Evolutionary conservation across 2,797 vertebrate species (phyloP).

Genomic region (Astyanax mexicanus): DNA sequence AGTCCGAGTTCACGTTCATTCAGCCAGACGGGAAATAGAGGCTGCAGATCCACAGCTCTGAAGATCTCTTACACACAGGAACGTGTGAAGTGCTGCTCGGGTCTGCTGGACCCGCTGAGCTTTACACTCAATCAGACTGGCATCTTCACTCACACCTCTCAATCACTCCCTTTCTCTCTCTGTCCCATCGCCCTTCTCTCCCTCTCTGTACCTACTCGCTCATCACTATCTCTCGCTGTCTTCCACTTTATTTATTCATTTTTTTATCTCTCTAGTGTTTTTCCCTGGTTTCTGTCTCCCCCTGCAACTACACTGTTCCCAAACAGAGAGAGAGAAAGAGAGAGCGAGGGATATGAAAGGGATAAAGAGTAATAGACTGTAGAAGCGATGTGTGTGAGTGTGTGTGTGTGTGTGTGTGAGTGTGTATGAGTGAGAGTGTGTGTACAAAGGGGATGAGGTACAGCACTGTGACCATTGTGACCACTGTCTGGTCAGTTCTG

Average conservation of each 20-base stretch:
- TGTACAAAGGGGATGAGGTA: not conserved
- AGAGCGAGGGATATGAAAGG: not conserved
- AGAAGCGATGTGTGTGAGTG: conserved; percentile 6
- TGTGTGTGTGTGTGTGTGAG: conserved; percentile 2
- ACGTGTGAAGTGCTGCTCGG: not conserved
- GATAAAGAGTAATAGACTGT: not conserved
- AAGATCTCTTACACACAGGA: not conserved
- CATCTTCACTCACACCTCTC: too few species aligned
- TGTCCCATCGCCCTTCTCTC: not conserved
- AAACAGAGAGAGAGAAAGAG: conserved; percentile 23
- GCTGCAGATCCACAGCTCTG: not conserved
- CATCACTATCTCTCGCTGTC: not conserved
- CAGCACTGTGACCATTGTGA: not conserved
- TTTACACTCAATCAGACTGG: not conserved
- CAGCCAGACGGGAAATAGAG: not conserved
- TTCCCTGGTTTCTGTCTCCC: not conserved
- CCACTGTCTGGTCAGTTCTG: not conserved
- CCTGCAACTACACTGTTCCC: not conserved
- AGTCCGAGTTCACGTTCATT: not conserved
- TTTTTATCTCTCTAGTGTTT: not conserved
- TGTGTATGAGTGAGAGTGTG: not conserved
- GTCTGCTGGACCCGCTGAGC: not conserved
- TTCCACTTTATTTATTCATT: not conserved
- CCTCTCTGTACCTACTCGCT: not conserved
- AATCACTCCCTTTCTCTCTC: not conserved